Evolutionary conservation across 2,888 invertebrate species (phyloP), one percentile per base, ranked within the genome.

Genomic region (Morpho deidamia): DNA sequence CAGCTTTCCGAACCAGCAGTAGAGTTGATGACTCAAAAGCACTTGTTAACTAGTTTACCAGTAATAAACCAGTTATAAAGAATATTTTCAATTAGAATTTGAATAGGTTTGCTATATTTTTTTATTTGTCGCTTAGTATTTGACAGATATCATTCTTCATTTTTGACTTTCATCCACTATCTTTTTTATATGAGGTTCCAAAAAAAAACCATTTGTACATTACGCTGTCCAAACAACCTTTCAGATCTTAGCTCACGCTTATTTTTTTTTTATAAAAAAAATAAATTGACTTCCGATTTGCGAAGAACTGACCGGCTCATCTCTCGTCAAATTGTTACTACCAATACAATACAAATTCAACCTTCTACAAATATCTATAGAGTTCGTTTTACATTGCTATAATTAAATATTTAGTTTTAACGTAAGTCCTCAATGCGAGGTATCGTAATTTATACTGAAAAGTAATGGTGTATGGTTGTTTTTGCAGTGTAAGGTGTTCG

Each of bases 231-330:
- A 69, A 65, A 67, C 65, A 67, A 67, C 62, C 64, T 63, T 62
- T 57, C 54, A 49, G 54, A 57, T 68, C 69, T 74, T 74, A 70
- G 69, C 66, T 64, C 60, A 55, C 58, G 34, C 41, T 40, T 14
- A 11, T 11, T 48, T 38, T 34, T 48, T 48, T 48, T 52, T 56
- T 65, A 65, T 74, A 73, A 62, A 56, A 65, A 66, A 65, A 71
- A 68, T 65, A 72, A 80, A 81, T 79, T 74, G 72, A 78, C 83
- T 83, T 81, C 83, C 83, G 80, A 80, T 81, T 79, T 64, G 76
- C 78, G 70, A 74, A 69, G 48, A 48, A 68, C 64, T 71, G 65
- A 71, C 71, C 72, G 71, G 74, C 77, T 77, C 67, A 69, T 77
- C 76, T 72, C 67, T 14, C 34, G 63, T 70, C 68, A 68, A 69